Conservation (phyloP, 2,113 vertebrate species). For the Elanoides forficatus region DNA sequence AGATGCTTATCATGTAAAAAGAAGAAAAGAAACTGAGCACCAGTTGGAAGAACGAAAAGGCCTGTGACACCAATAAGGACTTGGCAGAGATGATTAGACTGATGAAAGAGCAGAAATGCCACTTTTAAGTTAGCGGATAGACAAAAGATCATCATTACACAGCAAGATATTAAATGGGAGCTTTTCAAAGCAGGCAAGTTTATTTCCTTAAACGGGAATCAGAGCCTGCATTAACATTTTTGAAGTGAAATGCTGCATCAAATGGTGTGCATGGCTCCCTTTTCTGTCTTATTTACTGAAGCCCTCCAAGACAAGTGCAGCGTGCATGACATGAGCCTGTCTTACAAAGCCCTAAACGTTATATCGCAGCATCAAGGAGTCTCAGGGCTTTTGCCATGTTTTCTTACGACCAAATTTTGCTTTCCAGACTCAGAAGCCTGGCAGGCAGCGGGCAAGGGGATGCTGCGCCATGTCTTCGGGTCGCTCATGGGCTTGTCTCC, state of each 20-base stretch:
- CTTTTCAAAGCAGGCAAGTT: constrained; percentile 14
- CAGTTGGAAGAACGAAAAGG: background rate
- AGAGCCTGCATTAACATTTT: background rate
- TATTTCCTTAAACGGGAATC: background rate
- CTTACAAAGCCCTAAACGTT: background rate
- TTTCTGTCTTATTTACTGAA: background rate
- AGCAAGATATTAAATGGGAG: background rate
- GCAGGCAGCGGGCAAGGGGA: background rate
- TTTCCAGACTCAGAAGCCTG: background rate
- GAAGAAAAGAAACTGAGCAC: background rate
- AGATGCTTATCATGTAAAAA: background rate
- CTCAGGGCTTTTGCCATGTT: background rate
- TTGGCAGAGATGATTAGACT: constrained; percentile 27
- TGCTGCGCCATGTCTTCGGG: rapidly evolving
- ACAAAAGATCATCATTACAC: constrained; percentile 38
- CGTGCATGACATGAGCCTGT: rapidly evolving
- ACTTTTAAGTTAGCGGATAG: constrained; percentile 31
- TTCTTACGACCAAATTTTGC: rapidly evolving
- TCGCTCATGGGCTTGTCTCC: background rate
- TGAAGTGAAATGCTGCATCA: background rate
- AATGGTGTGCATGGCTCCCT: background rate
- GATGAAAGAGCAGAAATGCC: constrained; percentile 57
- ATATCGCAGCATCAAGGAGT: background rate
- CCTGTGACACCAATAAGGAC: constrained; percentile 4
- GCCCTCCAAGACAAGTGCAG: background rate